These are phyloP conservation scores for Dendrolimus punctatus DNA, from an alignment of 1,140 invertebrate species.

Conservation along the genomic window DNA sequence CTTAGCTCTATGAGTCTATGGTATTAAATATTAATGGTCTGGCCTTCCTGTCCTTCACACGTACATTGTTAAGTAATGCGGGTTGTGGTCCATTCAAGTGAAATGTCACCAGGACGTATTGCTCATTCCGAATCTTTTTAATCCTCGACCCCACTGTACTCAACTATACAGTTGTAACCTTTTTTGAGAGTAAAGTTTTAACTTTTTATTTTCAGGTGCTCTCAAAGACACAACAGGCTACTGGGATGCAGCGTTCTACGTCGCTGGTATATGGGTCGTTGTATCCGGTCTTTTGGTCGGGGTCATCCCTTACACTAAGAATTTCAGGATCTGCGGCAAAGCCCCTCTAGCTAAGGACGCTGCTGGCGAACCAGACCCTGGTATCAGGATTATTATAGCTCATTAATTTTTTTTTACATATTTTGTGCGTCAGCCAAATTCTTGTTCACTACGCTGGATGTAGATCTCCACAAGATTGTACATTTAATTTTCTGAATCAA, in stretches of 20 bases:
- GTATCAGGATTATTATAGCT: slow-evolving; percentile 56
- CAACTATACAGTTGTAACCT: background rate
- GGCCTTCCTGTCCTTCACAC: too few relatives aligned
- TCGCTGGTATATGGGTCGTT: slow-evolving; percentile 83
- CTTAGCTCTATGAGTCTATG: too few relatives aligned
- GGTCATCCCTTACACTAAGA: slow-evolving; percentile 77
- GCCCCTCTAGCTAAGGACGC: slow-evolving; percentile 76
- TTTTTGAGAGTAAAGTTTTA: background rate
- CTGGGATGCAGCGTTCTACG: slow-evolving; percentile 83
- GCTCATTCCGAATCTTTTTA: too few relatives aligned
- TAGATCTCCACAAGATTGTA: too few relatives aligned
- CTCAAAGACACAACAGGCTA: slow-evolving; percentile 79
- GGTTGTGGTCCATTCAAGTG: too few relatives aligned
- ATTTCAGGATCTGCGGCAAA: slow-evolving; percentile 76
- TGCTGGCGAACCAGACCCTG: slow-evolving; percentile 49
- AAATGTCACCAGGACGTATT: too few relatives aligned
- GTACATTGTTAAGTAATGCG: too few relatives aligned
- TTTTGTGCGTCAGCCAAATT: too few relatives aligned
- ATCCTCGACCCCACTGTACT: background rate
- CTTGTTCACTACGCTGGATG: too few relatives aligned
- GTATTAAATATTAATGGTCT: too few relatives aligned
- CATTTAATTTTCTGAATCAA: too few relatives aligned
- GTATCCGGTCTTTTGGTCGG: slow-evolving; percentile 83
- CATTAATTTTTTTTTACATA: slow-evolving; percentile 28
- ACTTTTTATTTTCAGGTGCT: slow-evolving; percentile 72